Percentiles rank a stretch among this genome's conserved stretches.
These are phyloP conservation scores for Kryptolebias ocellatus DNA, from an alignment of 2,797 vertebrate genomes.

Conservation along the genomic window DNA sequence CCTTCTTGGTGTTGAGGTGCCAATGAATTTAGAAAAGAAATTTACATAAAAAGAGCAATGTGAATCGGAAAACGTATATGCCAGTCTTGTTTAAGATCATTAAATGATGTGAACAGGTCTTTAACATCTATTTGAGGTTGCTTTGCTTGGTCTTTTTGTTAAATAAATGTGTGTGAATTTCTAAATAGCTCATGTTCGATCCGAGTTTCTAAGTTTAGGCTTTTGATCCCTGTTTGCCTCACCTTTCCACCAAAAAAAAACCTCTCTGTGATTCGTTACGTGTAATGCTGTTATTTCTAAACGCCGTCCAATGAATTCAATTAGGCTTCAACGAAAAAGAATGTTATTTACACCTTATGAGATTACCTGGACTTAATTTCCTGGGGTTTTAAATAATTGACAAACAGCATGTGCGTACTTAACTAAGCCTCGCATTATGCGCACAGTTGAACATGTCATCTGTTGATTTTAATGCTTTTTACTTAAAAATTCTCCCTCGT, in stretches of 20 bases:
- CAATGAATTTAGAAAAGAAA: background rate
- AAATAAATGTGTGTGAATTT: too few species aligned
- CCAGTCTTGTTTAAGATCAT: background rate
- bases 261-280: slow-evolving; percentile 26
- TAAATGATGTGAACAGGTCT: too few species aligned
- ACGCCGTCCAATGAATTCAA: slow-evolving; percentile 71
- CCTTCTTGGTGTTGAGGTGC: slow-evolving; percentile 12
- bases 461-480: slow-evolving; percentile 76
- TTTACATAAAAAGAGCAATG: background rate
- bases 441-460: slow-evolving; percentile 81
- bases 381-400: slow-evolving; percentile 79
- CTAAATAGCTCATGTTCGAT: too few species aligned
- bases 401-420: slow-evolving; percentile 78
- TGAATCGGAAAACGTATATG: background rate
- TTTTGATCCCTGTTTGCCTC: too few species aligned
- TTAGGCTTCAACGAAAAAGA: slow-evolving; percentile 73
- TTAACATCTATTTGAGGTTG: too few species aligned
- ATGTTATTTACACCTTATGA: slow-evolving; percentile 78
- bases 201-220: too few species aligned
- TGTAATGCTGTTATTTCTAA: slow-evolving; percentile 67
- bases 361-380: slow-evolving; percentile 80
- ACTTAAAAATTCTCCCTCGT: slow-evolving; percentile 61
- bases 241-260: too few species aligned
- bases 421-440: slow-evolving; percentile 77
- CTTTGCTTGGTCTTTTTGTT: too few species aligned